Evolutionary conservation across 92 coral and sea anemone species (phyloP).

Genomic region (Zoanthus gigantus): DNA sequence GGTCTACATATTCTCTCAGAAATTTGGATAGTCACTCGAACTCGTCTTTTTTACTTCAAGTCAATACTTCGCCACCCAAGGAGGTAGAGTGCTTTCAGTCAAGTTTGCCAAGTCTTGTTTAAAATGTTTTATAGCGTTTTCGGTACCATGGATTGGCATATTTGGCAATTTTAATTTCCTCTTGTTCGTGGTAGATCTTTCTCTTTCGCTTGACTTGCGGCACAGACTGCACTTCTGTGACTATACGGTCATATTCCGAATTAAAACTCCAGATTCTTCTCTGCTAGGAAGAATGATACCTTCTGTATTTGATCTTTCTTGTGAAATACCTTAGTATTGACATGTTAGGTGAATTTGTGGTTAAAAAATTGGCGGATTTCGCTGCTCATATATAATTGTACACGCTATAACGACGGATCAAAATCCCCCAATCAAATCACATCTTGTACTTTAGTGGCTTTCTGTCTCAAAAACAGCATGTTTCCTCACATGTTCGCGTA

Average conservation of each 20-base stretch:
- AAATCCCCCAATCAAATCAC: constrained; percentile 31
- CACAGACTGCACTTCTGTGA: constrained; percentile 54
- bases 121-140: constrained; percentile 52
- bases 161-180: background rate
- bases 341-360: constrained; percentile 43
- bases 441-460: background rate
- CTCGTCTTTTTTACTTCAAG: constrained; percentile 52
- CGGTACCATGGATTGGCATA: constrained; percentile 51
- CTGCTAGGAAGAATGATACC: constrained; percentile 57
- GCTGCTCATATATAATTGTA: constrained; percentile 31
- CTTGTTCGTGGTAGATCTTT: background rate
- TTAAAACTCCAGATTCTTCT: constrained; percentile 54
- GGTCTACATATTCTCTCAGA: constrained; percentile 58
- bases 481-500: background rate
- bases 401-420: background rate
- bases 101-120: constrained; percentile 61
- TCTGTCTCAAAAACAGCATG: background rate
- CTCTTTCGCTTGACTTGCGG: constrained; percentile 44
- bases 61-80: constrained; percentile 53
- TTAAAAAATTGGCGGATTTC: constrained; percentile 37
- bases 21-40: constrained; percentile 45
- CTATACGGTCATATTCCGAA: constrained; percentile 60
- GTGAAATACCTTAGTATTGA: constrained; percentile 31
- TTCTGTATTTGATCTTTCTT: constrained; percentile 25
- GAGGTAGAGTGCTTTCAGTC: constrained; percentile 59